A percentile compares a stretch with the other conserved stretches of the same genome.
phyloP scores from a whole-genome alignment of 2,888 invertebrate species.

The Yponomeuta cagnagella region DNA sequence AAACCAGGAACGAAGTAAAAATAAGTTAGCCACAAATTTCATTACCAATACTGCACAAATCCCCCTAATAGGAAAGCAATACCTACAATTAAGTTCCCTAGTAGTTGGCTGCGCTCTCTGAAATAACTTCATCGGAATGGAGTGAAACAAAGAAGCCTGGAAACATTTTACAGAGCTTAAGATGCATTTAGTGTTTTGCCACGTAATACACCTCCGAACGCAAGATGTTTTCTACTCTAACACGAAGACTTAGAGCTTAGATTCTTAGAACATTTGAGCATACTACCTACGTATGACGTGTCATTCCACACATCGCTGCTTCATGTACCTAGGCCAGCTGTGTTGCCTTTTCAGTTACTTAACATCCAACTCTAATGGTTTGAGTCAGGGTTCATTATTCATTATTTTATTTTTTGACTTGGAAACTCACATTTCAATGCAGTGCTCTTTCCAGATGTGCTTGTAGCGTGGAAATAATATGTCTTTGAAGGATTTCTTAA shows the following conservation, averaged over 20 bases:
- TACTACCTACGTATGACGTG: not conserved
- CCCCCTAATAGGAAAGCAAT: not conserved
- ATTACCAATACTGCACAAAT: not conserved
- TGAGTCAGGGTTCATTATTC: no score
- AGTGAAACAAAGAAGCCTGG: not conserved
- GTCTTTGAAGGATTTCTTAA: not conserved
- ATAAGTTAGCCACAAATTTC: not conserved
- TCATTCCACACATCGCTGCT: not conserved
- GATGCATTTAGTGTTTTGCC: conserved; percentile 7
- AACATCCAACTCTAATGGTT: no score
- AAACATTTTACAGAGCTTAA: not conserved
- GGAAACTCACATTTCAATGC: not conserved
- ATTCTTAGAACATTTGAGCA: not conserved
- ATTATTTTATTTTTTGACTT: no score
- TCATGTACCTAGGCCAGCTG: not conserved
- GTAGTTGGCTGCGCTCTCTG: not conserved
- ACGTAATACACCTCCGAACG: not conserved
- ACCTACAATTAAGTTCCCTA: not conserved
- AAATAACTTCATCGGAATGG: not conserved
- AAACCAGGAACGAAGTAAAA: no score
- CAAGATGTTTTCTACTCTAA: not conserved
- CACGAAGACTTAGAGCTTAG: not conserved
- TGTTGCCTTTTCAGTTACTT: no score
- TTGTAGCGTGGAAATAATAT: not conserved
- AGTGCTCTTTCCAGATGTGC: not conserved